Evolutionary conservation across 2,888 invertebrate species (phyloP).

Genomic region (Thecocarcelia acutangulata): DNA sequence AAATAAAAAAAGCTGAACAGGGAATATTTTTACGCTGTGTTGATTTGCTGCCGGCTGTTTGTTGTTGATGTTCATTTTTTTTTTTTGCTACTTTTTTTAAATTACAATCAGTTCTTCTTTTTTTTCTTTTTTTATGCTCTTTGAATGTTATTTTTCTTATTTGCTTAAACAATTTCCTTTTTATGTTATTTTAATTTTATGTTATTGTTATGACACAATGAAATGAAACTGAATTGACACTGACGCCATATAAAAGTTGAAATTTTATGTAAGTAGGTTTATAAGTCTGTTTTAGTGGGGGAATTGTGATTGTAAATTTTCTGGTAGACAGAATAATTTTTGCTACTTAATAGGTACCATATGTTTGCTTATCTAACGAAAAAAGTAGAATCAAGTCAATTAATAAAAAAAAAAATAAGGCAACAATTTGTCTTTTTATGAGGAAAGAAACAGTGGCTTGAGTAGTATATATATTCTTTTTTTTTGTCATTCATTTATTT

Average conservation of each 20-base stretch:
- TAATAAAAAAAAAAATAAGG: background rate
- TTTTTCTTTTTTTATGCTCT: conserved; percentile 47
- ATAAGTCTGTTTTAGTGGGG: background rate
- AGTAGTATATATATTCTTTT: no score
- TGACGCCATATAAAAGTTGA: conserved; percentile 74
- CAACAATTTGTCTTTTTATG: no score
- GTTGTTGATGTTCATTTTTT: conserved; percentile 57
- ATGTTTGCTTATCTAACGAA: conserved; percentile 37
- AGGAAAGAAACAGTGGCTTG: no score
- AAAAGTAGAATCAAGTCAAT: conserved; percentile 13
- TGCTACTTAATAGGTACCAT: conserved; percentile 42
- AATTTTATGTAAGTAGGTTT: conserved; percentile 15
- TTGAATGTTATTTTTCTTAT: conserved; percentile 39
- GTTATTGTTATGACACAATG: conserved; percentile 82
- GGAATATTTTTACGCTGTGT: conserved; percentile 76
- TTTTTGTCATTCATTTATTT: no score
- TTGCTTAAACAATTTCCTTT: conserved; percentile 81
- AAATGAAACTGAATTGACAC: conserved; percentile 82
- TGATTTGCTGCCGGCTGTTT: conserved; percentile 75
- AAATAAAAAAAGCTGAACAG: conserved; percentile 71
- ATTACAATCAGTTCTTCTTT: conserved; percentile 58
- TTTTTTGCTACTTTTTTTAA: conserved; percentile 12
- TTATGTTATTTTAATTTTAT: conserved; percentile 82
- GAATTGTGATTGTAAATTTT: conserved; percentile 7
- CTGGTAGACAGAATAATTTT: conserved; percentile 21